Base-by-base conservation (phyloP, 2,888 invertebrate species). In the Cataglyphis livida region DNA sequence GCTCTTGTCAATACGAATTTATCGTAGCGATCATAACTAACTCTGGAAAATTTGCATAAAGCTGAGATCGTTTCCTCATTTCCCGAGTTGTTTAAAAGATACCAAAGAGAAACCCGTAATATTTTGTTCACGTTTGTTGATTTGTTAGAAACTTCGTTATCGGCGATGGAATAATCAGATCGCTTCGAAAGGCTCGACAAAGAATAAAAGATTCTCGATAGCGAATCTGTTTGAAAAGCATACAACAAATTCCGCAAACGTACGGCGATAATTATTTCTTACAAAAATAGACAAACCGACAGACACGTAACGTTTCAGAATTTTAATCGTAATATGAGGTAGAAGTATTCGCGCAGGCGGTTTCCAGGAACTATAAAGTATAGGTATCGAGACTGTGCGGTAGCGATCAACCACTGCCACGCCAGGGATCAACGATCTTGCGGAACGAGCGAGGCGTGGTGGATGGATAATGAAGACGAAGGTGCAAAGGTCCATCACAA, bases 391-490 rank as follows among this genome's bases (percentile, higher is more conserved):
- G 62, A 44, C 54, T 75, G 54, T 51, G 62, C 59, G 79, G 87
- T 83, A 74, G 81, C 68, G 81, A 85, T 87, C 84, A 81, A 71
- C 64, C 76, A 48, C 57, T 70, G 82, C 79, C 85, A 70, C 83
- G 81, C 51, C 66, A 41, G 84, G 84, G 87, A 90, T 90, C 90
- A 84, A 85, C 70, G 85, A 85, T 89, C 89, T 83, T 62, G 64
- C 70, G 79, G 81, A 89, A 87, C 81, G 84, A 83, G 71, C 88
- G 82, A 87, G 89, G 90, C 90, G 87, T 88, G 88, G 90, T 83
- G 79, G 87, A 87, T 73, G 78, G 87, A 83, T 90, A 90, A 90
- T 90, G 86, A 90, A 90, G 88, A 90, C 81, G 87, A 86, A 90
- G 88, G 90, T 88, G 89, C 87, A 90, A 90, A 90, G 90, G 89